phyloP scores from a whole-genome alignment of 2,113 vertebrate genomes.

The Platanista minor region DNA sequence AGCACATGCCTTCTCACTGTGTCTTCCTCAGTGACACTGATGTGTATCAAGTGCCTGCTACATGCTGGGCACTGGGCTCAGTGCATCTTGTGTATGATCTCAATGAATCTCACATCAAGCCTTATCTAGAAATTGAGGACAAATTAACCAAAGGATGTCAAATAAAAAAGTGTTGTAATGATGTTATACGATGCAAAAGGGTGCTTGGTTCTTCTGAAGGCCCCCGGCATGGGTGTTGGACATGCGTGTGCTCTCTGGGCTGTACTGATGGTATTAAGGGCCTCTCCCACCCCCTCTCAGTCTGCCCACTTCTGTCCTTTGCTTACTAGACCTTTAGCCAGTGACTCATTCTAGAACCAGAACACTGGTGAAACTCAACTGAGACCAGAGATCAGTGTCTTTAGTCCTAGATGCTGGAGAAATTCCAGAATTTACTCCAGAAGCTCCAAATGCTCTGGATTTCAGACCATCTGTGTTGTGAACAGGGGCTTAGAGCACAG shows the following conservation, averaged over 20 bases:
- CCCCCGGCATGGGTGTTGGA: neutral
- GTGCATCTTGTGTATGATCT: neutral
- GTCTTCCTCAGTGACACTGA: neutral
- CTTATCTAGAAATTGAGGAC: neutral
- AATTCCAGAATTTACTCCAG: neutral
- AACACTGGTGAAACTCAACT: neutral
- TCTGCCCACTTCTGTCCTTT: neutral
- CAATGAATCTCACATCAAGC: neutral
- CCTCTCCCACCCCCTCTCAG: too few relatives aligned
- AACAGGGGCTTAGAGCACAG: neutral
- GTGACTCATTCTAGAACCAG: conserved; percentile 33
- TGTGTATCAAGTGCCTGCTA: neutral
- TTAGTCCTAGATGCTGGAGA: neutral
- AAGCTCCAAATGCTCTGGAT: neutral
- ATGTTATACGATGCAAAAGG: neutral
- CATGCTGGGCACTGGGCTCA: neutral
- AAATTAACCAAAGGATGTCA: neutral
- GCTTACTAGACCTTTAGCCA: neutral
- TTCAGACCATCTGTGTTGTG: neutral
- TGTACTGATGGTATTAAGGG: neutral
- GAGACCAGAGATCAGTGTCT: neutral
- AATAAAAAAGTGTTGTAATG: neutral
- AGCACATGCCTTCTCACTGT: rapidly evolving
- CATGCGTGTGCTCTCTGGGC: neutral
- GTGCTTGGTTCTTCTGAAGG: neutral